Base-by-base conservation (phyloP, 2,113 vertebrate genomes). In the Crotalus tigris region DNA sequence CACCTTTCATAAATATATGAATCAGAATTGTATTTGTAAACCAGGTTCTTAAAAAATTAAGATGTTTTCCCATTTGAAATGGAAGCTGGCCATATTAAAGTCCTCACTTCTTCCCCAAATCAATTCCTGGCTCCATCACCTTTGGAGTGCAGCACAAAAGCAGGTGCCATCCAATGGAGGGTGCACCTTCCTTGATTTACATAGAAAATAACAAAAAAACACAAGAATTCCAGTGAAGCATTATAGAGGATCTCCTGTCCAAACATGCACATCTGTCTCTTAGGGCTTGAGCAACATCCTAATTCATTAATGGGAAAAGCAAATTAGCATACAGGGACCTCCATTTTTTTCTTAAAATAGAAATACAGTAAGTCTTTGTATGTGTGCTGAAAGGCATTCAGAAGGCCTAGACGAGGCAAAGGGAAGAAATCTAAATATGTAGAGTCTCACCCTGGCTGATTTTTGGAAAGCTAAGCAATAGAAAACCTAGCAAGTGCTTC, bases 121-220 rank as follows among this genome's bases (percentile, higher is more conserved):
- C 69, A 81, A 81, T 81, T 39, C 69, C n/a, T 81, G 33, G n/a
- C 15, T 39, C 33, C 69, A 39, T 81, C 15, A 39, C 6, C n/a
- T 7, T 39, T 39, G 69, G 69, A 39, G 6, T 19, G 69, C 2
- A 0, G 15, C 69, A 81, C 69, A 39, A 19, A 81, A n/a, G 13
- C 33, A 39, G 33, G 5, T 39, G 17, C 69, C n/a, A 39, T 17
- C 15, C 69, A 81, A 17, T 81, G 33, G 5, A 39, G 39, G 5
- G 13, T 81, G 15, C 6, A 3, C 13, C 69, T 17, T 57, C 55
- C 13, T 51, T 81, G 69, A 81, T 39, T 19, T 81, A 39, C 6
- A 81, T 51, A 51, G 24, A 94, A 24, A 95, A 61, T 93, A 75
- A 29, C 87, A 92, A 29, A 91, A 12, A 86, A 21, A 12, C 7